Evolutionary conservation across 2,888 invertebrate species (phyloP).

Genomic region (Yponomeuta cagnagella): DNA sequence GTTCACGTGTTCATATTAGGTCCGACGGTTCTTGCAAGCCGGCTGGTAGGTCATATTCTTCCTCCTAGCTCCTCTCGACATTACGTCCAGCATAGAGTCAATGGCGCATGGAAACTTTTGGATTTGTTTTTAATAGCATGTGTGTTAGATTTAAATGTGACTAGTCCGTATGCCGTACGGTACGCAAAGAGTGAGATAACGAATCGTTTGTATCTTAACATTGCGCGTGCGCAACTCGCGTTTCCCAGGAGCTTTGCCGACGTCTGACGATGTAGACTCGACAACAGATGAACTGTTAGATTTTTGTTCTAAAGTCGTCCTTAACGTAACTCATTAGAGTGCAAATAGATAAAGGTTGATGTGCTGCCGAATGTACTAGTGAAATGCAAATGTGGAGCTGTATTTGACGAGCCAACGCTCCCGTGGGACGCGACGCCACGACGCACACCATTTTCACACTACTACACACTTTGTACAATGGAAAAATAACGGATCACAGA

Average conservation of each 20-base stretch:
- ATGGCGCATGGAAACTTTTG: slow-evolving; percentile 1
- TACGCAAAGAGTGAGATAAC: slow-evolving; percentile 33
- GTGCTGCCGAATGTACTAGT: slow-evolving; percentile 32
- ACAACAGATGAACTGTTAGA: too few species aligned
- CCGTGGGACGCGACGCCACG: slow-evolving; percentile 32
- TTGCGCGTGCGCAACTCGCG: slow-evolving; percentile 19
- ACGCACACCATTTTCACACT: slow-evolving; percentile 22
- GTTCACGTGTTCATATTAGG: not conserved
- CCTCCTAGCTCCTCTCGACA: not conserved
- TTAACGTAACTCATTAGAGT: too few species aligned
- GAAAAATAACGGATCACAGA: slow-evolving; percentile 40
- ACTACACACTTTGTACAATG: slow-evolving; percentile 41
- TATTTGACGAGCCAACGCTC: slow-evolving; percentile 19
- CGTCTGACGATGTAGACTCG: slow-evolving; percentile 26
- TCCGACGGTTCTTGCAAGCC: not conserved
- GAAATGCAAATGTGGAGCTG: slow-evolving; percentile 28
- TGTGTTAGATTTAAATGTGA: slow-evolving; percentile 1
- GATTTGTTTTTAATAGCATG: not conserved
- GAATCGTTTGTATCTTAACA: slow-evolving; percentile 20
- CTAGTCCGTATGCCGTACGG: slow-evolving; percentile 1
- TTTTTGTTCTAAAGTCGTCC: too few species aligned
- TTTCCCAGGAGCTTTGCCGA: slow-evolving; percentile 29
- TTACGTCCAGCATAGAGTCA: not conserved
- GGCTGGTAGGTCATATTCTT: not conserved
- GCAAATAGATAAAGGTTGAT: too few species aligned